Evolutionary conservation across 2,888 invertebrate species (phyloP).

Genomic region (Rhimphoctona megacephalus): DNA sequence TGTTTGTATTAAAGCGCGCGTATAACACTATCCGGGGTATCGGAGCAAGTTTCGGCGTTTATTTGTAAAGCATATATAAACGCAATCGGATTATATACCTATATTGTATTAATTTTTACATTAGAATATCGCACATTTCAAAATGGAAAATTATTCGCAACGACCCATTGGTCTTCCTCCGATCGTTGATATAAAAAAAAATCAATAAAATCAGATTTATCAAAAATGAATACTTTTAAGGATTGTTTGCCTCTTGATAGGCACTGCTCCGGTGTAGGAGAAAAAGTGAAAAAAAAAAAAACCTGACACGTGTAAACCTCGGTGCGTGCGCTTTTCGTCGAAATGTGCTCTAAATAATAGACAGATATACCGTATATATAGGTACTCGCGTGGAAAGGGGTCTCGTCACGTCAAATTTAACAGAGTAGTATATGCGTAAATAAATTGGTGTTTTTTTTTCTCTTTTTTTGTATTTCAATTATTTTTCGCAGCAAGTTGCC

Average conservation of each 20-base stretch:
- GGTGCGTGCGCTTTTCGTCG: background rate
- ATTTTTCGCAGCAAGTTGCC: background rate
- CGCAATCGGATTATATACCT: slow-evolving; percentile 41
- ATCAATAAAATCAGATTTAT: background rate
- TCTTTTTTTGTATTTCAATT: background rate
- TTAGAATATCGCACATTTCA: slow-evolving; percentile 37
- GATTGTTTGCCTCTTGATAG: background rate
- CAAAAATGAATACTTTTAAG: background rate
- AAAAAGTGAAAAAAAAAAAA: background rate
- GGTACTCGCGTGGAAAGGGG: background rate
- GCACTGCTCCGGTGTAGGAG: too few relatives aligned
- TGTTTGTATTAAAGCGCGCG: slow-evolving; percentile 42
- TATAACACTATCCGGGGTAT: background rate
- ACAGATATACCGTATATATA: too few relatives aligned
- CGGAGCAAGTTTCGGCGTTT: slow-evolving; percentile 27
- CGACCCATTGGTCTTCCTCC: background rate
- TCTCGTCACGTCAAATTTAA: slow-evolving; percentile 59
- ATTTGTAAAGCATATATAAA: slow-evolving; percentile 27
- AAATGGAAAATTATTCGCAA: slow-evolving; percentile 14
- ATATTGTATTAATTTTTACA: slow-evolving; percentile 45
- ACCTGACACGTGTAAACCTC: background rate
- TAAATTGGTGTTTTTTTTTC: background rate
- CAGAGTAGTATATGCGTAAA: slow-evolving; percentile 36
- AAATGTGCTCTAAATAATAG: too few relatives aligned
- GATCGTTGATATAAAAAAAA: background rate